phyloP scores from a whole-genome alignment of 1,140 invertebrate species.

The Drosophila carrolli region DNA sequence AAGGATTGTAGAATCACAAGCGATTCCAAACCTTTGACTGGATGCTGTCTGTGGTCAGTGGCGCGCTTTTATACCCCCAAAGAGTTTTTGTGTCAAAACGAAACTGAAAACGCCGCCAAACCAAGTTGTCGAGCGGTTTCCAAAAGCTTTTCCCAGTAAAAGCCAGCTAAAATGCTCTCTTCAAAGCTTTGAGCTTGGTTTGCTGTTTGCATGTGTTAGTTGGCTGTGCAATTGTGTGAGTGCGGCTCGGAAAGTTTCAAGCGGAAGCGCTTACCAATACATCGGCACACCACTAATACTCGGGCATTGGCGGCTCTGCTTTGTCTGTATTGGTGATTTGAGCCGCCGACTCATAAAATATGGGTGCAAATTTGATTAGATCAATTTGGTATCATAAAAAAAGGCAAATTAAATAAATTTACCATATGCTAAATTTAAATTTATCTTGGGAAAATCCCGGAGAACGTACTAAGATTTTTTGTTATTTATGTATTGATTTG shows the following conservation, averaged over 20 bases:
- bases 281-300: constrained; percentile 32
- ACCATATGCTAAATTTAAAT: constrained; percentile 30
- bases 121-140: constrained; percentile 46
- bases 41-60: constrained; percentile 88
- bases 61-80: constrained; percentile 87
- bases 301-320: neutral
- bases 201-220: constrained; percentile 32
- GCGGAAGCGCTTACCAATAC: constrained; percentile 69
- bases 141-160: constrained; percentile 60
- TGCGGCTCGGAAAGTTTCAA: constrained; percentile 55
- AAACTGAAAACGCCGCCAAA: constrained; percentile 74
- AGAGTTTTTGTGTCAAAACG: constrained; percentile 85
- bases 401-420: constrained; percentile 55
- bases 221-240: constrained; percentile 27
- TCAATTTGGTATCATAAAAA: constrained; percentile 27
- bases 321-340: constrained; percentile 38
- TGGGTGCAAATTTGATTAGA: constrained; percentile 28
- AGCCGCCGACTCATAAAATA: constrained; percentile 28
- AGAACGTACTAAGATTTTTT: constrained; percentile 40
- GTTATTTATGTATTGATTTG: constrained; percentile 31
- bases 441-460: constrained; percentile 61
- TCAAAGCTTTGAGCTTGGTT: constrained; percentile 42
- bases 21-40: constrained; percentile 87
- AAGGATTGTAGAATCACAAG: constrained; percentile 84
- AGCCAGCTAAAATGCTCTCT: constrained; percentile 29